Evolutionary conservation across 2,888 invertebrate genomes (phyloP).

Genomic region (Tenthredo scrophulariae): DNA sequence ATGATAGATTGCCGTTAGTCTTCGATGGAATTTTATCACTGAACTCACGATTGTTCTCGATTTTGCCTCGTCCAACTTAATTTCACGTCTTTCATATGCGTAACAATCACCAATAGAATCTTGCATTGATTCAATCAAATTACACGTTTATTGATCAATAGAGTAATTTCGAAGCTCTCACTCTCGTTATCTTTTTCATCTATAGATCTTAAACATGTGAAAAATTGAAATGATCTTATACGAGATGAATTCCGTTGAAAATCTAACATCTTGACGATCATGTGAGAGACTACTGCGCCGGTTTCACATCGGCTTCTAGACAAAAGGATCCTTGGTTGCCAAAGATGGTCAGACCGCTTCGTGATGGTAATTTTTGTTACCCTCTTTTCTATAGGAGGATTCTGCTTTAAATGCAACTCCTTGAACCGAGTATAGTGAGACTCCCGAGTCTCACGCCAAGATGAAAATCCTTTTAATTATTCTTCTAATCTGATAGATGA

Average conservation of each 20-base stretch:
- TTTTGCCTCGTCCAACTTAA: not conserved
- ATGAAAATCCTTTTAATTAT: not conserved
- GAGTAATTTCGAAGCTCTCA: not conserved
- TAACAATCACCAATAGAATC: not conserved
- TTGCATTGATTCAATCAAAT: not conserved
- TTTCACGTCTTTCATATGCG: not conserved
- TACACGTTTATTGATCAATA: not conserved
- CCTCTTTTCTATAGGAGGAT: constrained; percentile 7
- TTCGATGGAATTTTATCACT: constrained; percentile 36
- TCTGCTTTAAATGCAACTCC: constrained; percentile 20
- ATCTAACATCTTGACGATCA: not conserved
- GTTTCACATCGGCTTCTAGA: constrained; percentile 32
- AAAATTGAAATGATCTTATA: not conserved
- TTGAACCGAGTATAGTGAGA: not conserved
- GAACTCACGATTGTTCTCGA: constrained; percentile 8
- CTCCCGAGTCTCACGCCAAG: not conserved
- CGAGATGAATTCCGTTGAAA: not conserved
- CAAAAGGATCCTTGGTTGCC: constrained; percentile 53
- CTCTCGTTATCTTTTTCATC: not conserved
- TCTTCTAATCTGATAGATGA: not conserved
- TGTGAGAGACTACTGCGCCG: not conserved
- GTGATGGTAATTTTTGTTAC: constrained; percentile 59
- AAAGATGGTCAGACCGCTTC: constrained; percentile 64
- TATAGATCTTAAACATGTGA: not conserved
- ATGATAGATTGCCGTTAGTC: constrained; percentile 43